Base-by-base conservation (phyloP, 1,140 invertebrate genomes). In the Scaptomyza montana region DNA sequence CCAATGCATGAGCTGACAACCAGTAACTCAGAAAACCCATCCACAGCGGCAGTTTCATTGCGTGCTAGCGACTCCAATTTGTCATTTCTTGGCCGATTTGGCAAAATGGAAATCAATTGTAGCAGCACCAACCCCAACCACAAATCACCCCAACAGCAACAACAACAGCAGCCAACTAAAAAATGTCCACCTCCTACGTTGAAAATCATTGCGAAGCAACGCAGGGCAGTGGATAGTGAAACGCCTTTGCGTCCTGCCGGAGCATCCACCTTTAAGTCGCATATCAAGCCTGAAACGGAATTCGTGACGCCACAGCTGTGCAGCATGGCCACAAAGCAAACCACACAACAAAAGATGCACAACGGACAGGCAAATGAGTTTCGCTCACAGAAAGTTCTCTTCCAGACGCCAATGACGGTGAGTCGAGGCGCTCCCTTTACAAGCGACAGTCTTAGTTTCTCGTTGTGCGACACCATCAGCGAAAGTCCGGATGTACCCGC, bases 391-490 rank as follows among this genome's bases (percentile, higher is more conserved):
- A 92, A 92, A 50, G 86, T 92, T 5, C 78, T 92, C 3, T 92
- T 92, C 61, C 87, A 90, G 51, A 92, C 91, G 5, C 91, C 91
- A 3, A 90, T 90, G 79, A 79, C 91, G 8, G 85, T 91, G 0
- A 80, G 82, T 28, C 89, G 89, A 1, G 69, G 67, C 3, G 76
- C 79, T 5, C 77, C 77, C 3, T 74, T 90, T 12, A 50, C 77
- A 45, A 81, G 76, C 19, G 78, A 90, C 28, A 92, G 84, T 49
- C 63, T 90, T n/a, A 78, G 65, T 5, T 75, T 92, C 36, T 91
- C 89, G 3, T 64, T 92, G 5, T 90, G 86, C 54, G 90, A 92
- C 56, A 91, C 91, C 10, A 91, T 92, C 19, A 90, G 68, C 39
- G 90, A 87, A 33, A 76, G 74, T 66, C 77, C 73, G 1, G 77